phyloP scores from a whole-genome alignment of 2,797 vertebrate species.

The Mormyrus proboscirostris region DNA sequence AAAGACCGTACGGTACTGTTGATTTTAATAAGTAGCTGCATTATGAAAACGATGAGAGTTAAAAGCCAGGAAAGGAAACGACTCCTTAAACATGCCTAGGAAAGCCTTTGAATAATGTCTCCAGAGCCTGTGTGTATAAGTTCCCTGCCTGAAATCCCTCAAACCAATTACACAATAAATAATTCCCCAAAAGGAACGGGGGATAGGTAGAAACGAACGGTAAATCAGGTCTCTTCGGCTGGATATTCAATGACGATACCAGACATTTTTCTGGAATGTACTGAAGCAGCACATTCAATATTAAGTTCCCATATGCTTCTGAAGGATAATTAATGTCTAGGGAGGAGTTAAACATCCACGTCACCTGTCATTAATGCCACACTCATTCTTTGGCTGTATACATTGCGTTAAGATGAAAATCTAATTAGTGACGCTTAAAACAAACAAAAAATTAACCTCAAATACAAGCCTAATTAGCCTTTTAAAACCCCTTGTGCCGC shows the following conservation, averaged over 20 bases:
- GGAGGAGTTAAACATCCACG: conserved; percentile 51
- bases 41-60: conserved; percentile 23
- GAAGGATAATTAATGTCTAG: conserved; percentile 50
- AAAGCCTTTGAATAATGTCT: conserved; percentile 24
- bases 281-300: conserved; percentile 51
- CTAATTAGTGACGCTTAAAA: not conserved
- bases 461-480: not conserved
- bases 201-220: conserved; percentile 28
- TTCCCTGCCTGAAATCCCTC: conserved; percentile 30
- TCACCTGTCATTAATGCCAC: conserved; percentile 54
- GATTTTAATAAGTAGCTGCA: conserved; percentile 31
- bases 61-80: conserved; percentile 14
- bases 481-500: conserved; percentile 35
- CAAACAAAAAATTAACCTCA: not conserved
- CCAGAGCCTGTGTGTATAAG: conserved; percentile 21
- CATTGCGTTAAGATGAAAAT: conserved; percentile 22
- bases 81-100: conserved; percentile 13
- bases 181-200: conserved; percentile 38
- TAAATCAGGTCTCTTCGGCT: conserved; percentile 49
- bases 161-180: conserved; percentile 43
- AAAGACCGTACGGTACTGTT: conserved; percentile 49
- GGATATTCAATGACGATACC: conserved; percentile 61
- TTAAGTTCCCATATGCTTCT: conserved; percentile 62
- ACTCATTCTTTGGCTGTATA: conserved; percentile 40
- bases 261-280: conserved; percentile 62